A percentile compares a stretch with the other conserved stretches of the same genome.
These are phyloP conservation scores for Actinia equina DNA, from an alignment of 64 coral and sea anemone genomes.

Conservation along the genomic window DNA sequence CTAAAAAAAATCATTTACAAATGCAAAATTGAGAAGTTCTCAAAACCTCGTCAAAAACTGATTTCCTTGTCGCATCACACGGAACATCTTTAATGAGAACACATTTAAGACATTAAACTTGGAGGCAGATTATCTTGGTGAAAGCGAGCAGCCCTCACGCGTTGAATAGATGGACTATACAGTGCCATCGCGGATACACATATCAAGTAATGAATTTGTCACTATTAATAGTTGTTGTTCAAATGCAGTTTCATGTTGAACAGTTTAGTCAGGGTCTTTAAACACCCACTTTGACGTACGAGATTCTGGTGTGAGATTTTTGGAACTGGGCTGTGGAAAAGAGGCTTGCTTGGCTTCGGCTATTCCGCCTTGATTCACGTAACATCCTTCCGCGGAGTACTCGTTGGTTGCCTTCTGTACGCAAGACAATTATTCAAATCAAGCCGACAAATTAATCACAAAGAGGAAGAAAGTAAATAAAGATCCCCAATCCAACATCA, in stretches of 20 bases:
- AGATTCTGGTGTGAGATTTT: background rate
- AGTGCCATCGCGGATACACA: background rate
- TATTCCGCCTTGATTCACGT: background rate
- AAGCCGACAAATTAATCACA: background rate
- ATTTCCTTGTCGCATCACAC: background rate
- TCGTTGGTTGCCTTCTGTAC: background rate
- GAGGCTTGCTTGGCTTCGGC: background rate
- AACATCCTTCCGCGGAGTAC: background rate
- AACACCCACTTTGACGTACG: background rate
- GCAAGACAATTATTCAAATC: background rate
- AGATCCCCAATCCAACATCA: background rate
- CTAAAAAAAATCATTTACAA: too few species aligned
- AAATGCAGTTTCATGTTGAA: background rate
- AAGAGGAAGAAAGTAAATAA: background rate
- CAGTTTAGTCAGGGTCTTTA: background rate
- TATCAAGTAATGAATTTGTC: background rate
- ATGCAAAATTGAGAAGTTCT: too few species aligned
- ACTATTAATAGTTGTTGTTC: background rate
- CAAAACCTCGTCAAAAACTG: too few species aligned
- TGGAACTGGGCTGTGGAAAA: too few species aligned
- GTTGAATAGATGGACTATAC: conserved; percentile 2
- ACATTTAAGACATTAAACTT: conserved; percentile 3
- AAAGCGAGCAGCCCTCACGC: conserved; percentile 7
- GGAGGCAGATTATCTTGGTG: background rate
- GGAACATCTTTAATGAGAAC: background rate